phyloP scores from a whole-genome alignment of 1,140 invertebrate genomes.

The Oryctes rhinoceros region DNA sequence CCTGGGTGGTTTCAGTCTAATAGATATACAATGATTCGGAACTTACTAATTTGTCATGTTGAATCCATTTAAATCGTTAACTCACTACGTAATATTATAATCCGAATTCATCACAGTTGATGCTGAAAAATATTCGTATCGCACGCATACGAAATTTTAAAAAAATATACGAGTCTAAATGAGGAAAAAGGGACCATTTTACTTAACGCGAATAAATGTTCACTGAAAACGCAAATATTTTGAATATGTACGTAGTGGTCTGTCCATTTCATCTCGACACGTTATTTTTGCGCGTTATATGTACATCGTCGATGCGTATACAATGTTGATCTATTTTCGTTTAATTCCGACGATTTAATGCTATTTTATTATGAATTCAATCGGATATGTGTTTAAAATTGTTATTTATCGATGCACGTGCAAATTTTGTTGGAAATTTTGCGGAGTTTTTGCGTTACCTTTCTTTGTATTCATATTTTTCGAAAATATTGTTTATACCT shows the following conservation, averaged over 20 bases:
- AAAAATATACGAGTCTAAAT: too few relatives aligned
- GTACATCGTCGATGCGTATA: not conserved
- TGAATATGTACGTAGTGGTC: not conserved
- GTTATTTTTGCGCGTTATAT: not conserved
- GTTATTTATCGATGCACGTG: slow-evolving; percentile 6
- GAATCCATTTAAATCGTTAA: too few relatives aligned
- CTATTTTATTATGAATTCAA: slow-evolving; percentile 14
- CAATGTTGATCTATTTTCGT: slow-evolving; percentile 11
- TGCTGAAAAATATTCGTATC: too few relatives aligned
- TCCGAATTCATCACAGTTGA: too few relatives aligned
- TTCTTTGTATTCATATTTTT: too few relatives aligned
- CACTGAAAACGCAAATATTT: not conserved
- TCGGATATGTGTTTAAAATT: not conserved
- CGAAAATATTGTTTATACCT: too few relatives aligned
- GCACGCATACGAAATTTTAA: too few relatives aligned
- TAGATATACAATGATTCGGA: too few relatives aligned
- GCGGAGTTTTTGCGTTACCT: not conserved
- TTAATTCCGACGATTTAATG: slow-evolving; percentile 14
- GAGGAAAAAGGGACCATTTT: not conserved
- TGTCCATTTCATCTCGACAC: slow-evolving; percentile 2
- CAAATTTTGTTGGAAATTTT: not conserved
- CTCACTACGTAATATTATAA: too few relatives aligned
- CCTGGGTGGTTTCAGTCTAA: too few relatives aligned
- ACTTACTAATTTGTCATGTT: too few relatives aligned
- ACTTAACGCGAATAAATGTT: not conserved